Evolutionary conservation across 2,113 vertebrate genomes (phyloP).

Genomic region (Anguilla rostrata): DNA sequence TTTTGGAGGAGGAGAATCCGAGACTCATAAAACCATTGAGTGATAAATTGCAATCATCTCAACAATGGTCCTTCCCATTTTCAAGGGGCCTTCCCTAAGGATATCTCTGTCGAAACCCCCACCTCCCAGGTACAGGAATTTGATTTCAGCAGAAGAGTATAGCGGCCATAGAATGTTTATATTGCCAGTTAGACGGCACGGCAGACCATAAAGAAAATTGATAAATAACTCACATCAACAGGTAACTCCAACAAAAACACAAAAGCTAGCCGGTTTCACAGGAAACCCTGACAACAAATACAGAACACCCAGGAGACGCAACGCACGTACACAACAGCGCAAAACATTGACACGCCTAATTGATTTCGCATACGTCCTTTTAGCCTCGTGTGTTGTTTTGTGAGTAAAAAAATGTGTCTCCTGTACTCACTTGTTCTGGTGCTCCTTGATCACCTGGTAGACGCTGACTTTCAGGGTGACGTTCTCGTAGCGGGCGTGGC

Average conservation of each 20-base stretch:
- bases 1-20: slow-evolving; percentile 23
- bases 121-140: neutral
- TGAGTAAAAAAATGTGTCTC: neutral
- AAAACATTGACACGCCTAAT: neutral
- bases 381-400: neutral
- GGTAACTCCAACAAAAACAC: neutral
- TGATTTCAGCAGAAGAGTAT: slow-evolving; percentile 1
- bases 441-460: slow-evolving; percentile 95
- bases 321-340: neutral
- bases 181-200: neutral
- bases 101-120: neutral
- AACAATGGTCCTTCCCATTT: slow-evolving; percentile 27
- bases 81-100: slow-evolving; percentile 18
- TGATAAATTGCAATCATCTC: slow-evolving; percentile 35
- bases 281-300: neutral
- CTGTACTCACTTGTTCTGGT: slow-evolving; percentile 84
- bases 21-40: slow-evolving; percentile 34
- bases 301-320: neutral
- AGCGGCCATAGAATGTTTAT: neutral
- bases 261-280: neutral
- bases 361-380: neutral
- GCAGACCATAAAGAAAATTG: neutral
- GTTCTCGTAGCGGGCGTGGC: slow-evolving; percentile 86
- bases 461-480: slow-evolving; percentile 90
- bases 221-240: neutral